Evolutionary conservation across 2,113 vertebrate genomes (phyloP).

Genomic region (Chloroceryle aenea): DNA sequence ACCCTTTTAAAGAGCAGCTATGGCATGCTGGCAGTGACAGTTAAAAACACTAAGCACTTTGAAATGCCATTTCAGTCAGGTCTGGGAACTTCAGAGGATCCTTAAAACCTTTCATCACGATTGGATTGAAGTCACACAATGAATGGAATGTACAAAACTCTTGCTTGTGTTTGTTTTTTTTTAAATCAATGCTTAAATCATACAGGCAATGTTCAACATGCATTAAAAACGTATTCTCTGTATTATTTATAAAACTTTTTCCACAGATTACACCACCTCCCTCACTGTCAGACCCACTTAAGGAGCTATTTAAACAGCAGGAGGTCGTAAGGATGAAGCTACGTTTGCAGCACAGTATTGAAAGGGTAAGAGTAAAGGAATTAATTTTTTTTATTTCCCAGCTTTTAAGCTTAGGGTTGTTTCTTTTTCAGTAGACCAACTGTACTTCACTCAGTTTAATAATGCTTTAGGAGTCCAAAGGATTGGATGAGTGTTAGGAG

Average conservation of each 20-base stretch:
- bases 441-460: neutral
- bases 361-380: slow-evolving; percentile 82
- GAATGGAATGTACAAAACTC: neutral
- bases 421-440: neutral
- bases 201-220: neutral
- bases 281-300: slow-evolving; percentile 93
- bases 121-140: neutral
- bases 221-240: neutral
- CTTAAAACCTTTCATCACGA: neutral
- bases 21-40: neutral
- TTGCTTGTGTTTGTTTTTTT: neutral
- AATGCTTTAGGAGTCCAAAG: neutral
- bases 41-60: neutral
- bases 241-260: neutral
- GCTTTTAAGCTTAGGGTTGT: neutral
- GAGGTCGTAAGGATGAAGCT: slow-evolving; percentile 98
- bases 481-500: neutral
- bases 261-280: slow-evolving; percentile 95
- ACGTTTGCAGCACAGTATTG: slow-evolving; percentile 96
- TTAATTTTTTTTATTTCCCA: neutral
- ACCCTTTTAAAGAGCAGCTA: neutral
- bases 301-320: slow-evolving; percentile 97
- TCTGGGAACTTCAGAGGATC: neutral
- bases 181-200: neutral
- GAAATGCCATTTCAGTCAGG: neutral